Conservation (phyloP, 1,140 invertebrate genomes). For the Listronotus oregonensis region DNA sequence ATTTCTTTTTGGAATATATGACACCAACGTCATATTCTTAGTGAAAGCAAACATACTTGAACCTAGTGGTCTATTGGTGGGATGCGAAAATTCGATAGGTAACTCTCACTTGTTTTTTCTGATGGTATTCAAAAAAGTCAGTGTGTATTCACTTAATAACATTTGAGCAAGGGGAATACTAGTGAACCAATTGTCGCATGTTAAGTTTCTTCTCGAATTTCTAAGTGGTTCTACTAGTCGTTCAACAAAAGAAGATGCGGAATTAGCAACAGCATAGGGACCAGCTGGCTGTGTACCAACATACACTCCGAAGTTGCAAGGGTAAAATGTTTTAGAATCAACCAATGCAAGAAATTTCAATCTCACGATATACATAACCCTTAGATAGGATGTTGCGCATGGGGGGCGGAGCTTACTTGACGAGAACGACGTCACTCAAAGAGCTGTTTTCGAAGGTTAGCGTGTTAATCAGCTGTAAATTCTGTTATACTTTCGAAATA, state of each 20-base stretch:
- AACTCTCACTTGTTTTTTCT: conserved; percentile 51
- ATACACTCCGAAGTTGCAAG: conserved; percentile 46
- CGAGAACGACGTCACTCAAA: too few species aligned
- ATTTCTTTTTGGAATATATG: conserved; percentile 16
- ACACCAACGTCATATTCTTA: conserved; percentile 10
- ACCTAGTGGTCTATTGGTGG: background rate
- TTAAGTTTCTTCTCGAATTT: conserved; percentile 49
- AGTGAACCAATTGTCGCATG: conserved; percentile 53
- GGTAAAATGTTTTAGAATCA: conserved; percentile 43
- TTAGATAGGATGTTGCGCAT: too few species aligned
- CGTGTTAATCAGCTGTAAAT: too few species aligned
- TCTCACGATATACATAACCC: too few species aligned
- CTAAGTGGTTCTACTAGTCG: conserved; percentile 43
- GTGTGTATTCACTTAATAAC: conserved; percentile 48
- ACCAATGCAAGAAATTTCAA: conserved; percentile 39
- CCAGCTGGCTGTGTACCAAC: conserved; percentile 42
- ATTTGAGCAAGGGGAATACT: conserved; percentile 48
- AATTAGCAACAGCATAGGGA: conserved; percentile 34
- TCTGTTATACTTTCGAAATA: too few species aligned
- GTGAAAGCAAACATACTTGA: conserved; percentile 19
- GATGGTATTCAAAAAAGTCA: conserved; percentile 53
- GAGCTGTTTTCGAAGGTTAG: too few species aligned
- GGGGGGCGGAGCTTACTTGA: too few species aligned
- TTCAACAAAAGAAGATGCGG: conserved; percentile 40
- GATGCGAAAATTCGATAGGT: conserved; percentile 11